Conservation (phyloP, 2,113 vertebrate genomes). For the Sinocyclocheilus anophthalmus region DNA sequence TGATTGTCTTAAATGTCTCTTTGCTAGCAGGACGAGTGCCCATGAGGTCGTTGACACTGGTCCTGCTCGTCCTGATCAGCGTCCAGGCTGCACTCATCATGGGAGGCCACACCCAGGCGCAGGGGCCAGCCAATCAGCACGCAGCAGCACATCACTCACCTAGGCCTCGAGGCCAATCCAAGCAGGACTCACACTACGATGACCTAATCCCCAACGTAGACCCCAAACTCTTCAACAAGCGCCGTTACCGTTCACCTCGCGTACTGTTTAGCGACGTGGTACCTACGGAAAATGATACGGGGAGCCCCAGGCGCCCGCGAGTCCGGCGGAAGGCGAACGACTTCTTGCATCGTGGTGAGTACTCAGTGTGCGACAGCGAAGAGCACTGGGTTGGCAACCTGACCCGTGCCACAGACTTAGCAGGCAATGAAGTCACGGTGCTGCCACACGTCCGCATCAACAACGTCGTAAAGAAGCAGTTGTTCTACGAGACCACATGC, state of each 20-base stretch:
- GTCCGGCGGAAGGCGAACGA: conserved; percentile 79
- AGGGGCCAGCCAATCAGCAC: conserved; percentile 74
- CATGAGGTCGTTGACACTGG: conserved; percentile 97
- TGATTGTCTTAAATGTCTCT: not conserved
- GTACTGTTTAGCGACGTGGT: conserved; percentile 90
- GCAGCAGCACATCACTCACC: conserved; percentile 52
- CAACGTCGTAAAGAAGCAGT: conserved; percentile 90
- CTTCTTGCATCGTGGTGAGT: conserved; percentile 88
- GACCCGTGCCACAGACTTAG: conserved; percentile 91
- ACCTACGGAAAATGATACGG: conserved; percentile 74
- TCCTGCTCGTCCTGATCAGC: conserved; percentile 93
- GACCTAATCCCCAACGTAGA: conserved; percentile 85
- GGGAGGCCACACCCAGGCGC: conserved; percentile 83
- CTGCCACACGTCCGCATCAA: conserved; percentile 90
- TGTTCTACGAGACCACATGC: conserved; percentile 97
- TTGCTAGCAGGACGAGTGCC: conserved; percentile 80
- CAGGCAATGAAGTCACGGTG: conserved; percentile 91
- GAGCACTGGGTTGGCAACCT: conserved; percentile 92
- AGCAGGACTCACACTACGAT: conserved; percentile 55
- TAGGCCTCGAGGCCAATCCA: conserved; percentile 58
- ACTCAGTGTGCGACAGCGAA: conserved; percentile 94
- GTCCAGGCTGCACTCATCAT: conserved; percentile 89
- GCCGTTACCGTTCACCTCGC: conserved; percentile 84
- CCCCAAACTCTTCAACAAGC: conserved; percentile 87
- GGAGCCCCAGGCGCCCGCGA: conserved; percentile 69